phyloP scores from a whole-genome alignment of 1,140 invertebrate genomes.

The Zaprionus tsacasi region DNA sequence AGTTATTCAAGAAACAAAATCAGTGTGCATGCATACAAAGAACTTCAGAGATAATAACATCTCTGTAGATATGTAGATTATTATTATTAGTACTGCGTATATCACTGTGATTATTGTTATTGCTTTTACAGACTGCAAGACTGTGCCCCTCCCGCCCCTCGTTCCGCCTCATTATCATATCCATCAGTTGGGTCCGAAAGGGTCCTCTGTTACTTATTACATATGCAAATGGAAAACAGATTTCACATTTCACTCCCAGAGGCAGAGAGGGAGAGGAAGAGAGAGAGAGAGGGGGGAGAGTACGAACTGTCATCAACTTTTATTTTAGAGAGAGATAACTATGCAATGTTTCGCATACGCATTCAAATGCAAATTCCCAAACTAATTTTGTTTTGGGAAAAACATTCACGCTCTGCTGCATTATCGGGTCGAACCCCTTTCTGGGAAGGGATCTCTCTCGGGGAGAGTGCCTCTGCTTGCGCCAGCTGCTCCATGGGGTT shows the following conservation, averaged over 20 bases:
- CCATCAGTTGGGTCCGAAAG: constrained; percentile 36
- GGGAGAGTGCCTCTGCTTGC: background rate
- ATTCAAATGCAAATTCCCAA: constrained; percentile 81
- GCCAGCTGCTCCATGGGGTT: constrained; percentile 57
- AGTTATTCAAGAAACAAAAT: background rate
- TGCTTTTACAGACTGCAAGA: constrained; percentile 33
- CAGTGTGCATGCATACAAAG: too few relatives aligned
- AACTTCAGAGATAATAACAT: background rate
- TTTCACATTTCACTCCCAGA: constrained; percentile 55
- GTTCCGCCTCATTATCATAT: constrained; percentile 55
- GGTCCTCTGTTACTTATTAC: constrained; percentile 64
- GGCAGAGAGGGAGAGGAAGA: too few relatives aligned
- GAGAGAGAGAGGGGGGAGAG: constrained; percentile 11
- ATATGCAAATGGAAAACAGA: constrained; percentile 78
- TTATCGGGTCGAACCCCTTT: constrained; percentile 49
- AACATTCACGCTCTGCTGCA: constrained; percentile 74
- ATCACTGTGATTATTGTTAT: constrained; percentile 3
- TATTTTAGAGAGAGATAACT: constrained; percentile 35
- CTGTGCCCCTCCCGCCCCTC: background rate
- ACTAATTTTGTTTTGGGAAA: constrained; percentile 72
- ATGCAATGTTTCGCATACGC: constrained; percentile 17
- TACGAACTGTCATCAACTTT: constrained; percentile 51
- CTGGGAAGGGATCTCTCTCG: background rate
- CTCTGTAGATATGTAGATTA: too few relatives aligned
- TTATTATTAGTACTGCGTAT: too few relatives aligned